Evolutionary conservation across 23 tunicate genomes (phyloP), one percentile per base, ranked within the genome.

Genomic region (Halocynthia aurantium): DNA sequence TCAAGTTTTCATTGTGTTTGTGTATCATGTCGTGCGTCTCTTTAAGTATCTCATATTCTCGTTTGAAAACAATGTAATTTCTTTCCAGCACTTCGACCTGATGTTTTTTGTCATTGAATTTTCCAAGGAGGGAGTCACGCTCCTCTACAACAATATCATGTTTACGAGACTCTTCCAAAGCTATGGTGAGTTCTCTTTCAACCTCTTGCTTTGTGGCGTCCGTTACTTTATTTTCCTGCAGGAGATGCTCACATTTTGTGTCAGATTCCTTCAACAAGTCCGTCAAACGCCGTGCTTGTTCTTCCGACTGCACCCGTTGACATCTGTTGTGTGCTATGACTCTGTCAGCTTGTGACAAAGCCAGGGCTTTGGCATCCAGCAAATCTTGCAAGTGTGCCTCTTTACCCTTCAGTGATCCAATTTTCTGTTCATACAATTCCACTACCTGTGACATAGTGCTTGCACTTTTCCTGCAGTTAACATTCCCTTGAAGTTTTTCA

Each of bases 11-110:
- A 55, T 75, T 88, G 76, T 88, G 95, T 73, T 73, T 83, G 8
- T 88, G 95, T 17, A 88, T 74, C 95, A 88, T 88, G 64, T 83
- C 95, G 69, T 88, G 84, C 50, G 83, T 82, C 62, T 88, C 88
- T 52, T 75, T 83, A 67, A 88, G 66, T 7, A 88, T 79, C 81
- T 79, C 88, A 57, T 83, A 83, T 52, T 88, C 95, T 66, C 83
- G 88, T 49, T 75, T 62, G 9, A 77, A 75, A 13, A 84, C 75
- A 56, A 73, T 69, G 19, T 83, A 53, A 50, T 88, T 83, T 73
- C 88, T 53, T 57, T 88, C 95, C 56, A 80, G 81, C 11, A 88
- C 88, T 55, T 88, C 95, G 60, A 72, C 80, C 52, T 81, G 78
- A 66, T 88, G 84, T 50, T 50, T 31, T 40, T 79, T 88, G 71